Evolutionary conservation across 2,113 vertebrate genomes (phyloP), one percentile per base, ranked within the genome.

Genomic region (Thalassarche chlororhynchos): DNA sequence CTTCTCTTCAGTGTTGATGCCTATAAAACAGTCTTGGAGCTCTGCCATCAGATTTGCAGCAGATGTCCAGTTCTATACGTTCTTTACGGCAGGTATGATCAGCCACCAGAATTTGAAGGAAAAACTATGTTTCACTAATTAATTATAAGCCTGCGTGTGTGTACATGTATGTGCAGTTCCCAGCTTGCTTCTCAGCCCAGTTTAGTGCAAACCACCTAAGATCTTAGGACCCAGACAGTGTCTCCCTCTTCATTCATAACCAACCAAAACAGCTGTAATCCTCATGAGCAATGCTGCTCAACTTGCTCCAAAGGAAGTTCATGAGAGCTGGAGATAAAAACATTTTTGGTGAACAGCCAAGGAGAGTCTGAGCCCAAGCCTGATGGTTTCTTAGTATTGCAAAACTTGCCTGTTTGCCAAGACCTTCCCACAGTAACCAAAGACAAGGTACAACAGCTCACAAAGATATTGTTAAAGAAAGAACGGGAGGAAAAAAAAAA

Each of bases 261-360:
- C 74, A 66, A 61, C 28, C 78, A 71, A 38, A 89, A 2, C 54
- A 90, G 70, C 78, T 89, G 74, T 40, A 69, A 0, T 55, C 26
- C 65, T 79, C 2, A 1, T 68, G 72, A 76, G 61, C 77, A 42
- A 0, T 15, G 31, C 58, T 68, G 71, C 68, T 84, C 57, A 29
- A 0, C 1, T 0, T 58, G 38, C 49, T 66, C 57, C 42, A 51
- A 2, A 85, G 94, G 91, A 96, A 95, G 61, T 82, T 95, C 0
- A 2, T 89, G 95, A 82, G 89, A 87, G 52, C 81, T 91, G 80
- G 44, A 96, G 84, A 76, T 97, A 96, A 97, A 91, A 91, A 31
- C n/a, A 14, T 16, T 87, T 85, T 72, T 94, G 66, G 84, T 69
- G 66, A 85, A 62, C 46, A 51, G 93, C 95, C 94, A 96, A 25